Percentiles rank a stretch among this genome's conserved stretches.
phyloP scores from a whole-genome alignment of 2,888 invertebrate species.

The Malthinus seriepunctatus region DNA sequence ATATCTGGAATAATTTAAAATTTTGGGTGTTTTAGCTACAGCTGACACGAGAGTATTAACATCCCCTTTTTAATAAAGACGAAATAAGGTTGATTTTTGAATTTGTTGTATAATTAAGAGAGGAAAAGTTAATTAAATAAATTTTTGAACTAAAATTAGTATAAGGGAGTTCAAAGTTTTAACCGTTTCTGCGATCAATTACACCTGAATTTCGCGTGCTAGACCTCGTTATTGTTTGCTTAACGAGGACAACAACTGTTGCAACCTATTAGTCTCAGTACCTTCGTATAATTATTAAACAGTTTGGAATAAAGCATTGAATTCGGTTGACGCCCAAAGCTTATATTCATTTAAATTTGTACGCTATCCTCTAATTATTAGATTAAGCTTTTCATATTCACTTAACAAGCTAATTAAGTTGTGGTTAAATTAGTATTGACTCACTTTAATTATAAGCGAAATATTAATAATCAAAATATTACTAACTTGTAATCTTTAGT shows the following conservation, averaged over 20 bases:
- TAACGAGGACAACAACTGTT: slow-evolving; percentile 28
- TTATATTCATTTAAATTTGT: slow-evolving; percentile 15
- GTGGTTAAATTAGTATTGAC: slow-evolving; percentile 38
- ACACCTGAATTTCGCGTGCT: slow-evolving; percentile 29
- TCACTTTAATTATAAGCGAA: slow-evolving; percentile 33
- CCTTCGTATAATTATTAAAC: slow-evolving; percentile 31
- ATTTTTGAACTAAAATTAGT: too few species aligned
- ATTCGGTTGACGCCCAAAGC: slow-evolving; percentile 18
- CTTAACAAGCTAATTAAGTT: slow-evolving; percentile 42
- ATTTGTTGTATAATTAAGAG: too few species aligned
- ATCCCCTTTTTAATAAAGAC: too few species aligned
- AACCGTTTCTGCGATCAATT: slow-evolving; percentile 24
- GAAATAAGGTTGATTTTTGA: too few species aligned
- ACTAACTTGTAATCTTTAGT: too few species aligned
- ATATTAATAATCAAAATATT: too few species aligned
- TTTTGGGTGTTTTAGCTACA: too few species aligned
- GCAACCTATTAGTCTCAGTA: slow-evolving; percentile 29
- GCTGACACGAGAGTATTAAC: too few species aligned
- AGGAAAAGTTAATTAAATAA: too few species aligned
- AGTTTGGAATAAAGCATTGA: slow-evolving; percentile 28
- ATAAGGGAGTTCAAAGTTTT: slow-evolving; percentile 7
- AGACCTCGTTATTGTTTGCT: slow-evolving; percentile 23
- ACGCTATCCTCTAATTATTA: slow-evolving; percentile 37
- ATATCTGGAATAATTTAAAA: too few species aligned
- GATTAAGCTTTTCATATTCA: slow-evolving; percentile 40